phyloP scores from a whole-genome alignment of 1,140 invertebrate species.

The Polyergus mexicanus region DNA sequence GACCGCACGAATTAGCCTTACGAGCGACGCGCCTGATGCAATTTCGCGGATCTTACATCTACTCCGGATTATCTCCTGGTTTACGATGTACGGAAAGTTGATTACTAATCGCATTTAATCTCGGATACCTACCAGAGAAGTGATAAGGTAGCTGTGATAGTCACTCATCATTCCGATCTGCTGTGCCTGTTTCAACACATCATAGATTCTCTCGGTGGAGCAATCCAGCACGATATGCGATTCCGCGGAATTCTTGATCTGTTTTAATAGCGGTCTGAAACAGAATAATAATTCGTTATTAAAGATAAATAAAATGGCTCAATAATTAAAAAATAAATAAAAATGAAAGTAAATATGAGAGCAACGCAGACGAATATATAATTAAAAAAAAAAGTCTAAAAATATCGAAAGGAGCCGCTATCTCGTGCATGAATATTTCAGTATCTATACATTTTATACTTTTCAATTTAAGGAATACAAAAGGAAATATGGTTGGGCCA shows the following conservation, averaged over 20 bases:
- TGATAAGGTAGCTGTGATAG: conserved; percentile 96
- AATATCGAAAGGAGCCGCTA: not conserved
- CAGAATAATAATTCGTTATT: conserved; percentile 46
- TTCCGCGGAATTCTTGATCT: conserved; percentile 96
- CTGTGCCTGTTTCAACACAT: conserved; percentile 96
- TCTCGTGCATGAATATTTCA: not conserved
- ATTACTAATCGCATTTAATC: conserved; percentile 72
- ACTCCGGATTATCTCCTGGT: conserved; percentile 12
- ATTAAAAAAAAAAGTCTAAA: not conserved
- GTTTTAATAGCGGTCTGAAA: conserved; percentile 94
- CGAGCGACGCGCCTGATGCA: conserved; percentile 30
- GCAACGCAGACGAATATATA: no score
- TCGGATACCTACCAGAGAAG: conserved; percentile 91
- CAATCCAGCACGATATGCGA: conserved; percentile 97
- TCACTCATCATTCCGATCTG: conserved; percentile 98
- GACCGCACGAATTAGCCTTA: conserved; percentile 61
- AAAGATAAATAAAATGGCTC: no score
- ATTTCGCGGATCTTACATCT: conserved; percentile 48
- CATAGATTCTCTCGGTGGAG: conserved; percentile 93
- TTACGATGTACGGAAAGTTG: conserved; percentile 17
- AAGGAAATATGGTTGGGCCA: not conserved
- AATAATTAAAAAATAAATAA: no score
- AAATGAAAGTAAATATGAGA: no score
- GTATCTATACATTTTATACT: not conserved
- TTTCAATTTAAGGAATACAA: not conserved